Conservation (phyloP, 1,140 invertebrate genomes). For the Drosophila mojavensis region DNA sequence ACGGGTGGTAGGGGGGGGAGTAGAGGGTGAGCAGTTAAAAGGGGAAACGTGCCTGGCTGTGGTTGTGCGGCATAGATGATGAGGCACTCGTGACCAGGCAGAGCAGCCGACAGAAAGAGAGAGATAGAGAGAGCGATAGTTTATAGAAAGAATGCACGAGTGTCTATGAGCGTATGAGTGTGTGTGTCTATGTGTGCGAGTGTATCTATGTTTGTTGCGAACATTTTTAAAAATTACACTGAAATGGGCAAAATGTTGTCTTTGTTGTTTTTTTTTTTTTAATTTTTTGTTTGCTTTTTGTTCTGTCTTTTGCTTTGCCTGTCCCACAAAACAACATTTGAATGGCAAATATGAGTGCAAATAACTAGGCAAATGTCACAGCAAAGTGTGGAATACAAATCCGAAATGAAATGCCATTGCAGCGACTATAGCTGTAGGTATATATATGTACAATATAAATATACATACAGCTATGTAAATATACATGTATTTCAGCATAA, state of each 20-base stretch:
- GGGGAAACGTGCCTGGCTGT: conserved; percentile 33
- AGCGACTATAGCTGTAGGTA: not conserved
- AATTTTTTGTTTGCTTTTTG: conserved; percentile 8
- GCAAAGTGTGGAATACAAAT: conserved; percentile 32
- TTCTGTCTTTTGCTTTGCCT: not conserved
- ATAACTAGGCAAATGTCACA: conserved; percentile 54
- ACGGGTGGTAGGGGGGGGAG: not conserved
- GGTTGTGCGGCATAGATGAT: conserved; percentile 32
- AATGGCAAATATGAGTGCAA: conserved; percentile 51
- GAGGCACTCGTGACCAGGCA: conserved; percentile 21
- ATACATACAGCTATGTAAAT: not conserved
- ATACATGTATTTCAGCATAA: too few relatives aligned
- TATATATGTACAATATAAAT: not conserved
- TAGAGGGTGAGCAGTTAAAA: not conserved
- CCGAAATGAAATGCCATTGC: conserved; percentile 23
- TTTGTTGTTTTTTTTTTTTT: conserved; percentile 5
- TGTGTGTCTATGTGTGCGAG: not conserved
- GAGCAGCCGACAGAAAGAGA: conserved; percentile 2
- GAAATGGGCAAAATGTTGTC: conserved; percentile 53
- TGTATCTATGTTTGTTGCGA: conserved; percentile 6
- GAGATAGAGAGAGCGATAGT: not conserved
- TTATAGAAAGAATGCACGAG: conserved; percentile 6
- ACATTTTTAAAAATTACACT: conserved; percentile 69
- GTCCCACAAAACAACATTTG: conserved; percentile 42
- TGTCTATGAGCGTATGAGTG: not conserved